A percentile compares a stretch with the other conserved stretches of the same genome.
Conservation (phyloP, 1,140 invertebrate species). For the Drosophila miranda region DNA sequence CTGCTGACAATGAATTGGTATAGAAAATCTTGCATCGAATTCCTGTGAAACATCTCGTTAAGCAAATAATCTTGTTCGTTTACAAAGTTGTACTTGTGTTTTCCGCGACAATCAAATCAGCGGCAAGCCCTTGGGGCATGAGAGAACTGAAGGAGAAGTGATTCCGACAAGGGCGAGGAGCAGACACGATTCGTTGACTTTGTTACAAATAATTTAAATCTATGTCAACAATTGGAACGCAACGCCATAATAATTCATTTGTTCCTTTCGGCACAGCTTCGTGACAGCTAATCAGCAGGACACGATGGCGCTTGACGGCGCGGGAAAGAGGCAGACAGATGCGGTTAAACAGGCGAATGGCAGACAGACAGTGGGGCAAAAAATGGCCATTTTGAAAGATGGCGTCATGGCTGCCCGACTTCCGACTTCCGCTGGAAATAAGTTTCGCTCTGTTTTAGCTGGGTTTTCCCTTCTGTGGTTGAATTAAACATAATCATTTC, state of each 20-base stretch:
- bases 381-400: constrained; percentile 62
- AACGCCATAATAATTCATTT: constrained; percentile 75
- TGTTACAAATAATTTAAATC: constrained; percentile 78
- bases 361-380: constrained; percentile 5
- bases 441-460: constrained; percentile 49
- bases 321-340: constrained; percentile 1
- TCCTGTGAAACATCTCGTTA: too few relatives aligned
- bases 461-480: background rate
- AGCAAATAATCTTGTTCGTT: too few relatives aligned
- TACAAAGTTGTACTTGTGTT: constrained; percentile 43
- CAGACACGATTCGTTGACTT: constrained; percentile 69
- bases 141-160: constrained; percentile 13
- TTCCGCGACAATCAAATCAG: constrained; percentile 68
- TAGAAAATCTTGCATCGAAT: too few relatives aligned
- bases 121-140: constrained; percentile 31
- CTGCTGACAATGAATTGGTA: background rate
- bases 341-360: constrained; percentile 5
- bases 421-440: constrained; percentile 63
- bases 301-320: constrained; percentile 8
- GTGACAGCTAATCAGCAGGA: constrained; percentile 74
- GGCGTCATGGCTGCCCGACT: constrained; percentile 56
- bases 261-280: constrained; percentile 64
- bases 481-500: constrained; percentile 41
- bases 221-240: constrained; percentile 73
- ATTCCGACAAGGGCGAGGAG: background rate